These are phyloP conservation scores for Epinephelus moara DNA, from an alignment of 2,113 vertebrate genomes.

Conservation along the genomic window DNA sequence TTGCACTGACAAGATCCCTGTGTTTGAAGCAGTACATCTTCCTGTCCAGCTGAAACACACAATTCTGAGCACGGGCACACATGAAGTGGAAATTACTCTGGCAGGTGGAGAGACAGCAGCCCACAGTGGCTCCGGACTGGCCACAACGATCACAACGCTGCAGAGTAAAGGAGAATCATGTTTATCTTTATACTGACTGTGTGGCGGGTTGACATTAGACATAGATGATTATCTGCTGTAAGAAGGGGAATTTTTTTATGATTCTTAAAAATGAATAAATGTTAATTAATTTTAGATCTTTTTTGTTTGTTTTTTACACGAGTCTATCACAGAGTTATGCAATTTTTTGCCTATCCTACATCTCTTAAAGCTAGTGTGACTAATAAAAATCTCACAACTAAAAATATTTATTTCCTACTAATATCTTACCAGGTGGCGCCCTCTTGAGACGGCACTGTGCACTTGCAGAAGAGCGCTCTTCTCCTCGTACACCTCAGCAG, in stretches of 20 bases:
- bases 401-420: background rate
- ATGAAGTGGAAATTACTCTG: conserved; percentile 96
- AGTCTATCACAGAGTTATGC: background rate
- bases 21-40: conserved; percentile 92
- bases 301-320: background rate
- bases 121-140: conserved; percentile 91
- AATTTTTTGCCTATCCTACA: background rate
- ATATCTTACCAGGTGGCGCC: conserved; percentile 88
- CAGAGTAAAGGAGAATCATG: background rate
- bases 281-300: too few relatives aligned
- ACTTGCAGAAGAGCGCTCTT: conserved; percentile 90
- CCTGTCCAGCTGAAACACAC: conserved; percentile 92
- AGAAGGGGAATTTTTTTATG: too few relatives aligned
- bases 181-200: too few relatives aligned
- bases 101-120: conserved; percentile 92
- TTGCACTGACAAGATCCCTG: conserved; percentile 86
- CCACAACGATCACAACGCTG: conserved; percentile 92
- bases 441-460: conserved; percentile 91
- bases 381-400: background rate
- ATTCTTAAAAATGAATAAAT: too few relatives aligned
- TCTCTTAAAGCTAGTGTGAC: background rate
- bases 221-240: too few relatives aligned
- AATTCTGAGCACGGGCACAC: conserved; percentile 90
- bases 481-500: conserved; percentile 92
- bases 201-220: too few relatives aligned